Conservation (phyloP, 2,113 vertebrate species). For the Leucopsar rothschildi region DNA sequence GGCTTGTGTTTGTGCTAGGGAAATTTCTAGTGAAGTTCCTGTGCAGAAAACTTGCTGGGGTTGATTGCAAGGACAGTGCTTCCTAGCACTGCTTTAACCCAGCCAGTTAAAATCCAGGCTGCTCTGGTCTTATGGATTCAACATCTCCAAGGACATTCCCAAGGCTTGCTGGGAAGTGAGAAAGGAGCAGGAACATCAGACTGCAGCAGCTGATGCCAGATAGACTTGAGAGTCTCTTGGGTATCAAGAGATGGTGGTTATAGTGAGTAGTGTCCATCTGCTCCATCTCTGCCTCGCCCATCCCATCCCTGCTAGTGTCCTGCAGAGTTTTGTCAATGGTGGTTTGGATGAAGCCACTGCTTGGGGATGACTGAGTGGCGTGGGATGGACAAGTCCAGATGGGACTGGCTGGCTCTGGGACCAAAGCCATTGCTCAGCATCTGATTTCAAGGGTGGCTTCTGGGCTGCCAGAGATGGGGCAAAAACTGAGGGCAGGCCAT, state of each 20-base stretch:
- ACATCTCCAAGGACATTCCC: not conserved
- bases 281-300: not conserved
- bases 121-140: not conserved
- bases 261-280: not conserved
- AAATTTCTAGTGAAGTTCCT: not conserved
- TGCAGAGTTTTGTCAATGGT: not conserved
- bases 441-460: slow-evolving; percentile 18
- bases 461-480: not conserved
- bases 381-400: slow-evolving; percentile 33
- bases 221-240: not conserved
- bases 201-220: not conserved
- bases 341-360: not conserved
- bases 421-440: slow-evolving; percentile 16
- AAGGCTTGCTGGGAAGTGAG: not conserved
- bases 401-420: not conserved
- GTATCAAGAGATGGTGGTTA: not conserved
- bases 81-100: not conserved
- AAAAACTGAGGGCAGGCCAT: not conserved
- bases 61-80: not conserved
- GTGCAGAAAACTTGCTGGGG: not conserved
- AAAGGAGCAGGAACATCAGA: not conserved
- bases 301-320: not conserved
- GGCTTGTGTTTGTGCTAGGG: not conserved
- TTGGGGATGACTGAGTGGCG: not conserved
- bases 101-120: not conserved